These are phyloP conservation scores for Nasonia giraulti DNA, from an alignment of 1,140 invertebrate genomes.

Conservation along the genomic window DNA sequence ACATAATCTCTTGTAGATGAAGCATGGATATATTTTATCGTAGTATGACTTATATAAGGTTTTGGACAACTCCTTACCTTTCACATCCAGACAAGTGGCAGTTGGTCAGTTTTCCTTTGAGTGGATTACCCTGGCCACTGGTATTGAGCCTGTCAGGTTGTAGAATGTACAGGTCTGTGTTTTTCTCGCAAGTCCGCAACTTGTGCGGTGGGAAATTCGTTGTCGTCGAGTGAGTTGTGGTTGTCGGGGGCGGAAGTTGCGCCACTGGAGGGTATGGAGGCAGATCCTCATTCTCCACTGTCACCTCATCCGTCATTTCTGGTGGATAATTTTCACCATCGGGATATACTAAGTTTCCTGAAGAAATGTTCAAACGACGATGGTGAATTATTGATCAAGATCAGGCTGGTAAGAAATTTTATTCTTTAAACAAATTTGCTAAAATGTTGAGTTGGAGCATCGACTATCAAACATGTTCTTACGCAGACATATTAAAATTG, in stretches of 20 bases:
- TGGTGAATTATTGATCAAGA: not conserved
- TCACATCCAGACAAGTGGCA: conserved; percentile 92
- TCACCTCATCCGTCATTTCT: conserved; percentile 63
- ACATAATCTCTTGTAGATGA: too few species aligned
- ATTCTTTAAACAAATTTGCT: too few species aligned
- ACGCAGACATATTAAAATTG: too few species aligned
- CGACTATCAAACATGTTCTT: not conserved
- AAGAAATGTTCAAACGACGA: conserved; percentile 14
- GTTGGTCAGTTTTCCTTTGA: conserved; percentile 93
- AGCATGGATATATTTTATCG: too few species aligned
- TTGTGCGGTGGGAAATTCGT: conserved; percentile 67
- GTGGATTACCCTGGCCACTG: conserved; percentile 83
- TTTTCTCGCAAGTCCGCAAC: conserved; percentile 87
- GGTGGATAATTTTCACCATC: conserved; percentile 60
- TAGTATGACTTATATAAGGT: too few species aligned
- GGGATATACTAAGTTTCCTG: conserved; percentile 65
- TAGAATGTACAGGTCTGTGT: conserved; percentile 89
- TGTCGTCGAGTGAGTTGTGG: conserved; percentile 65
- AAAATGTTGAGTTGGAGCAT: not conserved
- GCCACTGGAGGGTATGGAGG: conserved; percentile 59
- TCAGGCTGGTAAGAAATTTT: too few species aligned
- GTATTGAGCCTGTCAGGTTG: conserved; percentile 87
- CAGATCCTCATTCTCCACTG: conserved; percentile 55
- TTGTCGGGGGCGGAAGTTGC: conserved; percentile 67
- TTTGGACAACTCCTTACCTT: conserved; percentile 76